Evolutionary conservation across 2,888 invertebrate genomes (phyloP).

Genomic region (Machimus atricapillus): DNA sequence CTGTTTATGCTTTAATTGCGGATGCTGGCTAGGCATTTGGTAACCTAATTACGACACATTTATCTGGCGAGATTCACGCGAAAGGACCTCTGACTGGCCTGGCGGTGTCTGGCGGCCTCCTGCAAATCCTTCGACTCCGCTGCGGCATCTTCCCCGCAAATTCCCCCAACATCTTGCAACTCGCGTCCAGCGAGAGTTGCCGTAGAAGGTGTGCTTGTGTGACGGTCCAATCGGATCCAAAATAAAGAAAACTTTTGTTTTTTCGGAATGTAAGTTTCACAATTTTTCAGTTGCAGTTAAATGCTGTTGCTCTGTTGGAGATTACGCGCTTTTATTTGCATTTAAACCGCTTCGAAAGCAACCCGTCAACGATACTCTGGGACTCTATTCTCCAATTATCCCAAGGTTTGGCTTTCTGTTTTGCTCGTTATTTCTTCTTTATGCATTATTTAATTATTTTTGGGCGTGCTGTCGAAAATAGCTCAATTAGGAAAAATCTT

Average conservation of each 20-base stretch:
- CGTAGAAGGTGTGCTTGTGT: neutral
- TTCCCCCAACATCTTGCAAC: neutral
- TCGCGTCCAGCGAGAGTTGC: neutral
- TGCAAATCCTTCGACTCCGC: neutral
- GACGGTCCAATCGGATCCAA: neutral
- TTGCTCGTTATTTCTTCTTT: neutral
- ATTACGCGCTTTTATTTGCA: neutral
- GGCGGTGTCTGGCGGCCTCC: neutral
- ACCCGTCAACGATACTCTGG: neutral
- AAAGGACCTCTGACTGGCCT: neutral
- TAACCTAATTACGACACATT: neutral
- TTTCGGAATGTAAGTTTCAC: neutral
- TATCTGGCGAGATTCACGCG: neutral
- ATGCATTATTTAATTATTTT: neutral
- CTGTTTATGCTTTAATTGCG: conserved; percentile 1
- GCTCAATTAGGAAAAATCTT: neutral
- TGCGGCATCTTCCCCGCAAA: neutral
- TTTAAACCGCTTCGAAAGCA: neutral
- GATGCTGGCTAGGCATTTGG: neutral
- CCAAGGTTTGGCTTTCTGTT: neutral
- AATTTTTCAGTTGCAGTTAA: neutral
- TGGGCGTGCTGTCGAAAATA: neutral
- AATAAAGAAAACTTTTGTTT: neutral
- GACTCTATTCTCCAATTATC: neutral
- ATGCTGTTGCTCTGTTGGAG: neutral